Base-by-base conservation (phyloP, 1,140 invertebrate species). In the Anagrus nilaparvatae region DNA sequence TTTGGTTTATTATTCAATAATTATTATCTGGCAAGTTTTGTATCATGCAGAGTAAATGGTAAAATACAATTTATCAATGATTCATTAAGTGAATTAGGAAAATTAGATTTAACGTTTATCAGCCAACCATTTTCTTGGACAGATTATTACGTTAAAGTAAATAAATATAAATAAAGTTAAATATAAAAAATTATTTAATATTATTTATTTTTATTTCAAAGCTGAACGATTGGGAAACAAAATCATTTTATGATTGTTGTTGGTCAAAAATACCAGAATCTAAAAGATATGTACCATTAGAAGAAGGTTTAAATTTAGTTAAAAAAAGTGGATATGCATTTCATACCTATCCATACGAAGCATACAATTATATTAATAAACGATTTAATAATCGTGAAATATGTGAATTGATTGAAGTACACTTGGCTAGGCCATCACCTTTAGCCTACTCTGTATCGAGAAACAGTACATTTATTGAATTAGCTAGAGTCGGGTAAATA, bases 341-440 rank as follows among this genome's bases (percentile, higher is more conserved):
- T 39, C 50, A 49, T 23, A 49, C 42, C 6, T 34, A 24, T 24
- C 47, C 47, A 20, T 44, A 51, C 34, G 47, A 23, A 19, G 28
- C 20, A 3, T 51, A 51, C 37, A 44, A 46, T 7, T 25, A 34
- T 12, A 47, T 51, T 12, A 47, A 48, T 48, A 41, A 39, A 39
- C 35, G 17, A 9, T 51, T 51, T 30, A 40, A 48, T 9, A 51
- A 51, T 40, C 41, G 37, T 9, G 31, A 27, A 44, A 48, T 51
- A 23, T 49, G 46, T 25, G 40, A 48, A 44, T 36, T 51, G 12
- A 51, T 46, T 16, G 47, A 46, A 43, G 46, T 51, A 17, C 44
- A 46, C 13, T 4, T 47, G 1, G 7, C 21, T 8, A 13, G 38
- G 25, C 44, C 44, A 5, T 13, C 16, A 10, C 32, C 9, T 38